A percentile compares a stretch with the other conserved stretches of the same genome.
phyloP scores from a whole-genome alignment of 2,888 invertebrate species.

The Seira sanloemensis region DNA sequence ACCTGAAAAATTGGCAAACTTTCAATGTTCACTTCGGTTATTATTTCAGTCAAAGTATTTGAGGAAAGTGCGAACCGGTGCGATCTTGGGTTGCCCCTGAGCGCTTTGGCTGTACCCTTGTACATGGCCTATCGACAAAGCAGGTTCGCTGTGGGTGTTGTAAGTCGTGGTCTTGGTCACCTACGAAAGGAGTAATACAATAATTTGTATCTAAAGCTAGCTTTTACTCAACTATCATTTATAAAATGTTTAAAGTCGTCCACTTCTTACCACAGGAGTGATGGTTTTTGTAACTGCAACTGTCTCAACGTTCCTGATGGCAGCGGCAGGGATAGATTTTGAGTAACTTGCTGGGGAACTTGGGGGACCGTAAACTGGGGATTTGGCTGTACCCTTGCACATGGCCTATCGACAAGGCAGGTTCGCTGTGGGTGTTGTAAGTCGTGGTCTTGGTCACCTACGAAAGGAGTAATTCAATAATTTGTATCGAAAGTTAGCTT shows the following conservation, averaged over 20 bases:
- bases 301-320: constrained; percentile 71
- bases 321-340: constrained; percentile 69
- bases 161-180: constrained; percentile 72
- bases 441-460: constrained; percentile 72
- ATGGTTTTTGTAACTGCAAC: constrained; percentile 72
- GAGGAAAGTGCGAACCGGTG: too few relatives aligned
- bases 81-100: constrained; percentile 65
- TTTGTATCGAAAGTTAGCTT: too few relatives aligned
- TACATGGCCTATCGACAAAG: constrained; percentile 69
- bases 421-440: constrained; percentile 71
- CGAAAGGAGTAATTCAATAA: too few relatives aligned
- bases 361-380: constrained; percentile 45
- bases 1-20: too few relatives aligned
- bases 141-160: constrained; percentile 71
- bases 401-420: constrained; percentile 70
- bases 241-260: too few relatives aligned
- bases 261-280: constrained; percentile 73
- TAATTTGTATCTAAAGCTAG: too few relatives aligned
- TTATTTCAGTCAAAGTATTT: too few relatives aligned
- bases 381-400: constrained; percentile 71
- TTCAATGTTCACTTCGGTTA: too few relatives aligned
- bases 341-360: constrained; percentile 49
- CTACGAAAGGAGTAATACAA: too few relatives aligned
- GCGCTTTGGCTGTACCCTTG: constrained; percentile 71
- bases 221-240: too few relatives aligned